Percentiles rank a stretch among this genome's conserved stretches.
Evolutionary conservation across 2,888 invertebrate genomes (phyloP).

Genomic region (Lithophane semibrunnea): DNA sequence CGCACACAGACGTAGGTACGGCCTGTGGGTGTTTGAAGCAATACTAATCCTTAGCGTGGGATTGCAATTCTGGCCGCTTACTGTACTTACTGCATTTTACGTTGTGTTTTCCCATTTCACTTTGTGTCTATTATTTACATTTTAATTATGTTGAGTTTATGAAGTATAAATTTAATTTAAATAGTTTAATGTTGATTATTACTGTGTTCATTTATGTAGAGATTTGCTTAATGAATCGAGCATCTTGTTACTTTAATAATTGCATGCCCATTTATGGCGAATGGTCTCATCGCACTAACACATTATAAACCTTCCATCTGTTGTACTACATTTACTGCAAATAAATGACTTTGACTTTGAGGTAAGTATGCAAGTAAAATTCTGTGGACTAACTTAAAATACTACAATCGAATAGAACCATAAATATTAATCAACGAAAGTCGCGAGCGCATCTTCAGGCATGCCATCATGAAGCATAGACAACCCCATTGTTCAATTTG

Average conservation of each 20-base stretch:
- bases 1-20: too few species aligned
- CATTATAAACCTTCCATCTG: neutral
- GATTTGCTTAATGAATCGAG: neutral
- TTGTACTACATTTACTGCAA: neutral
- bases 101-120: too few species aligned
- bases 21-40: too few species aligned
- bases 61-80: too few species aligned
- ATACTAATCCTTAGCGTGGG: too few species aligned
- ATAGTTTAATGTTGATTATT: neutral
- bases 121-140: too few species aligned
- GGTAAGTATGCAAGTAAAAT: neutral
- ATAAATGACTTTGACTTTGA: too few species aligned
- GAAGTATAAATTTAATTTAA: neutral
- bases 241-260: neutral
- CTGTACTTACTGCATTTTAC: too few species aligned
- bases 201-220: neutral
- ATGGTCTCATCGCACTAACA: neutral
- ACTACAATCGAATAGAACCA: conserved; percentile 32
- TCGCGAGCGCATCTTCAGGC: conserved; percentile 54
- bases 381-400: neutral
- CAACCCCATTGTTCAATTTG: conserved; percentile 68
- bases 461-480: conserved; percentile 62
- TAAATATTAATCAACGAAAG: conserved; percentile 65
- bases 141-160: neutral
- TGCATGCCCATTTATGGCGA: neutral